Base-by-base conservation (phyloP, 2,888 invertebrate species). In the Drosophila mercatorum region DNA sequence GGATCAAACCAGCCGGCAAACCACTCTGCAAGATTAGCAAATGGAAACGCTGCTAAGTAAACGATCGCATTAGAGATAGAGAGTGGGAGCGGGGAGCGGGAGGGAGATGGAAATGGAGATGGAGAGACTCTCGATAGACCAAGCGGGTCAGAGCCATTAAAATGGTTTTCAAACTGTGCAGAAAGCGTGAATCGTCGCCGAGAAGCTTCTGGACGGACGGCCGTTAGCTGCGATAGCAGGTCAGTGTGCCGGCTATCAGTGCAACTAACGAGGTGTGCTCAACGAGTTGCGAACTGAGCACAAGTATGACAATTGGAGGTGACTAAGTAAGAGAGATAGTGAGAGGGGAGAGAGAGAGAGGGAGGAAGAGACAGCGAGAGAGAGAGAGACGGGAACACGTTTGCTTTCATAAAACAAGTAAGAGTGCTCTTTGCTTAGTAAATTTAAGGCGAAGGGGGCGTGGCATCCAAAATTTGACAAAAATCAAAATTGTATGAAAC, bases 1-100 rank as follows among this genome's bases (percentile, higher is more conserved):
- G 78, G 89, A 36, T 92, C 91, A 79, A 94, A 94, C 94, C 94
- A 94, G 67, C 92, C 91, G 46, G 91, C 92, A 74, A 94, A 94
- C 94, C 94, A 95, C 81, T 90, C 92, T 92, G 63, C 8, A 38
- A 57, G 22, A 38, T 22, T 8, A 43, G 17, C 31, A 56, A 12
- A 31, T 41, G 41, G 28, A 11, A 40, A 17, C 4, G 10, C 10
- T 14, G 6, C 10, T 36, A 7, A 52, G 12, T 22, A 7, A n/a
- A 0, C n/a, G 49, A 49, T n/a, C 8, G n/a, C 3, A 11, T 26
- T 26, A 12, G 10, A n/a, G 12, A 34, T 8, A 17, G n/a, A n/a
- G 14, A 38, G 10, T 12, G 31, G 11, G 11, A 34, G 28, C 11
- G 11, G 46, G 5, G 12, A n/a, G 14, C 31, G 8, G n/a, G 28